Evolutionary conservation across 1,140 invertebrate species (phyloP).

Genomic region (Hormaphis cornu): DNA sequence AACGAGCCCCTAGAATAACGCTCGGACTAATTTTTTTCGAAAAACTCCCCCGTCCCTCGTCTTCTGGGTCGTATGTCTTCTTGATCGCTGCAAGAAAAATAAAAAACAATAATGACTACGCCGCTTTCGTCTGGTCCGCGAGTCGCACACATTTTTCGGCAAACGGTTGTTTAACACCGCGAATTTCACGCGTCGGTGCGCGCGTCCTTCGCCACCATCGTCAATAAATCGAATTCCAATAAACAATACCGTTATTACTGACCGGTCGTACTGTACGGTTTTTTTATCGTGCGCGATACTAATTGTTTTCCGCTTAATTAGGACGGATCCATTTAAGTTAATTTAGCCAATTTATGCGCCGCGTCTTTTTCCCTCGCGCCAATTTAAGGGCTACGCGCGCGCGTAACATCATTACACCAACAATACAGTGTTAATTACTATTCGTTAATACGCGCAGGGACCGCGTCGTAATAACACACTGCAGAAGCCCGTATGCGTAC

Average conservation of each 20-base stretch:
- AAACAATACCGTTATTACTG: background rate
- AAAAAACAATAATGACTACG: too few species aligned
- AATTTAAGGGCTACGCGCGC: conserved; percentile 27
- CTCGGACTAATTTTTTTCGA: too few species aligned
- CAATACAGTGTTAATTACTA: conserved; percentile 30
- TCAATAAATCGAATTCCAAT: conserved; percentile 26
- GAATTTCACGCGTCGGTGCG: too few species aligned
- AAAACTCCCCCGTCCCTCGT: too few species aligned
- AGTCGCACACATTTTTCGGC: too few species aligned
- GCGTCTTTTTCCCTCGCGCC: conserved; percentile 4
- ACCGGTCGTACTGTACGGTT: too few species aligned
- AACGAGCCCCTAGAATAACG: too few species aligned
- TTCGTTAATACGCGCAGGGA: conserved; percentile 17
- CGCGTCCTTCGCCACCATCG: background rate
- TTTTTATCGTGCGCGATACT: background rate
- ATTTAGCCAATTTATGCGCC: conserved; percentile 30
- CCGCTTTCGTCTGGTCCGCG: too few species aligned
- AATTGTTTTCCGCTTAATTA: conserved; percentile 27
- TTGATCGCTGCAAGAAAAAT: background rate
- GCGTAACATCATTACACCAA: too few species aligned
- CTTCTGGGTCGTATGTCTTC: too few species aligned
- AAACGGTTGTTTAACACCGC: too few species aligned
- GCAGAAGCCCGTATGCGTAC: conserved; percentile 9
- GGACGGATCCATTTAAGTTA: conserved; percentile 32
- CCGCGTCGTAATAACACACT: background rate